Base-by-base conservation (phyloP, 2,888 invertebrate species). In the Pseudococcus jackbeardsleyi region DNA sequence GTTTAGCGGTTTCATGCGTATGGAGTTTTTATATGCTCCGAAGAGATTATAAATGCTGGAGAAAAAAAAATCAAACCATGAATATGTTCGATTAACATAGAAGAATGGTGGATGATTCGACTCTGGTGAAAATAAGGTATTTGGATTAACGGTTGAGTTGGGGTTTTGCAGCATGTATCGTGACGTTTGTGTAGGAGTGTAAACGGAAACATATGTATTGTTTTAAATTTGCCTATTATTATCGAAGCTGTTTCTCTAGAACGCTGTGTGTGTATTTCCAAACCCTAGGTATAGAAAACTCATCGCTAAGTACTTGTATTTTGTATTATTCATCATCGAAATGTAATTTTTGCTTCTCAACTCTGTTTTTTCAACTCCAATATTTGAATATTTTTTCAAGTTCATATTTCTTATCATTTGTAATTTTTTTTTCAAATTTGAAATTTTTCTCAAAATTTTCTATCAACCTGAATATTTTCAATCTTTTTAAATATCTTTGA, bases 1-100 rank as follows among this genome's bases (percentile, higher is more conserved):
- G 19, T 82, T 82, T 82, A 82, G 46, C 79, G 79, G 79, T 46
- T 82, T 82, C 79, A 42, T 82, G 46, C 22, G n/a, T 82, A 9
- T 19, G 19, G 46, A 5, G 22, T 64, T 46, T n/a, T n/a, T n/a
- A 42, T 46, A 11, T 46, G 17, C 17, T 26, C 33, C 33, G n/a
- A 54, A 54, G 54, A 64, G 54, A 64, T 72, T 33, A 15, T 15
- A 33, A 33, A 5, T 39, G 26, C 33, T 7, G 33, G 17, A 72
- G 72, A 33, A 33, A 72, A 33, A 33, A 11, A 15, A 9, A 33
- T 12, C 42, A 9, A 42, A 22, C 72, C 6, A 17, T 4, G n/a
- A 39, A 72, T 72, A 46, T 46, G 42, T 46, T 82, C 79, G 79
- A 46, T 72, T 72, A 17, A 17, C 11, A 19, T 82, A 82, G 79